Base-by-base conservation (phyloP, 2,113 vertebrate genomes). In the Aythya baeri region DNA sequence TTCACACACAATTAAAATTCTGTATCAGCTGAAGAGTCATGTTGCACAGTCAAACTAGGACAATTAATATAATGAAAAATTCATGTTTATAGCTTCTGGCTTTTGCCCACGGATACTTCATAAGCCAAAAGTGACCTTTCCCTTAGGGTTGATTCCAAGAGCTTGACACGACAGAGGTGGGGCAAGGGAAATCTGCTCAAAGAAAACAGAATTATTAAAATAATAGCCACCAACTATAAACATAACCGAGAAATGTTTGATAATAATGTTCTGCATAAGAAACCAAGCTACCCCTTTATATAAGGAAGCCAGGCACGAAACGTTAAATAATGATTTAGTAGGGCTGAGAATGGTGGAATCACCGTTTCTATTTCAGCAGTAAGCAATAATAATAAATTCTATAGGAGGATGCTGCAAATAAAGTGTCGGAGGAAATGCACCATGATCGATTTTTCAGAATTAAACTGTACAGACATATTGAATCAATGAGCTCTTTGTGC, bases 61-160 rank as follows among this genome's bases (percentile, higher is more conserved):
- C 98, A 98, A 97, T 98, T 98, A 98, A 97, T 94, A 89, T 95
- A 88, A 98, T 98, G 97, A 98, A 98, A 98, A 98, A 98, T 97
- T 96, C 97, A 97, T 97, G 97, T 95, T 86, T 93, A 92, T 96
- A 86, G 84, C 57, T 50, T 92, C 80, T 96, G 93, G 66, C 93
- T 97, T 97, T 94, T 97, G 95, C 95, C 72, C 50, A 50, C 82
- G 81, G 83, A 89, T 88, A 59, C 79, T 96, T 97, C 94, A 84
- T 93, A 96, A 77, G 92, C 80, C 87, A 84, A 87, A 94, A 96
- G 54, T 72, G 83, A 96, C 90, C 89, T 97, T 97, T 95, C 80
- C 68, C 63, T 88, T 84, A 77, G 92, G 97, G 96, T 86, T 97
- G 89, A 96, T 96, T 97, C 96, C 95, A 97, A 94, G 96, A 94